Evolutionary conservation across 35 echinoderm and acorn worm genomes (phyloP), one percentile per base, ranked within the genome.

Genomic region (Diadema setosum): DNA sequence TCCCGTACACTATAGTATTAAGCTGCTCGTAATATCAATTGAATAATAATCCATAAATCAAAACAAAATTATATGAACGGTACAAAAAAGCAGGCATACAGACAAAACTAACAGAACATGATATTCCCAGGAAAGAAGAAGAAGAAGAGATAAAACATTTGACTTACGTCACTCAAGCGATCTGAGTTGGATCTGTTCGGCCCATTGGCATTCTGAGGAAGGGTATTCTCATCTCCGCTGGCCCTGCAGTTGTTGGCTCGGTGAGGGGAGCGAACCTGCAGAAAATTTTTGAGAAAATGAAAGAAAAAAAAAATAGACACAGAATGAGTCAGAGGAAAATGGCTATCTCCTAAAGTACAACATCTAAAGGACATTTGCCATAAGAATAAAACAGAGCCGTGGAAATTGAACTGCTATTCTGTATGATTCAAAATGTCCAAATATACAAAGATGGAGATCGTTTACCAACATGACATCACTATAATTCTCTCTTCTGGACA

Each of bases 91-190:
- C n/a, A n/a, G n/a, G n/a, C n/a, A n/a, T n/a, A n/a, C n/a, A n/a
- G n/a, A n/a, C n/a, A n/a, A n/a, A n/a, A n/a, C n/a, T n/a, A n/a
- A n/a, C n/a, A n/a, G n/a, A n/a, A n/a, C n/a, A n/a, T n/a, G n/a
- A n/a, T n/a, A n/a, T n/a, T n/a, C n/a, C n/a, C n/a, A n/a, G n/a
- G n/a, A n/a, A n/a, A n/a, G n/a, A n/a, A n/a, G n/a, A n/a, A n/a
- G n/a, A n/a, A n/a, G n/a, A n/a, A n/a, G n/a, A n/a, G n/a, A n/a
- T n/a, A n/a, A n/a, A n/a, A n/a, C n/a, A n/a, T n/a, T n/a, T n/a
- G n/a, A 83, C 83, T 86, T 86, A 86, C 83, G 31, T 86, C 83
- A 86, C 83, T 86, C 33, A 86, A 57, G 41, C 83, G 73, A 78
- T 78, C 61, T 57, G 83, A 86, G 42, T 86, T 86, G 14, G 83